Conservation (phyloP, 2,113 vertebrate genomes). For the Sigmodon hispidus region DNA sequence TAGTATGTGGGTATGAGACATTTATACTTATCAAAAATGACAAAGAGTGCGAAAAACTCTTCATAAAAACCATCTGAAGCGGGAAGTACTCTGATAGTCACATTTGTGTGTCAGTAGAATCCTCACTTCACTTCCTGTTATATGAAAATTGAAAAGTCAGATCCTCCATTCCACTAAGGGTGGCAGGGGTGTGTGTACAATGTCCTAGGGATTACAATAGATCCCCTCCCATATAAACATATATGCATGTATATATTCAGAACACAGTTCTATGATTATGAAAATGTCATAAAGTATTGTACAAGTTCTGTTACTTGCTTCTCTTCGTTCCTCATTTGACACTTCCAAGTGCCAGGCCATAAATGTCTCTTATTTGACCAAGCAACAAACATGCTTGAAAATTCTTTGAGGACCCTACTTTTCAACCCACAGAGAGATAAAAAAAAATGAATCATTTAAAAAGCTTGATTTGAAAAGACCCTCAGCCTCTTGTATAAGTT, state of each 20-base stretch:
- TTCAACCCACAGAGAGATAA: background rate
- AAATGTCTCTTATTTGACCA: too few relatives aligned
- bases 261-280: background rate
- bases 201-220: background rate
- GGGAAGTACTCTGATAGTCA: background rate
- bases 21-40: background rate
- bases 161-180: background rate
- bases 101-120: background rate
- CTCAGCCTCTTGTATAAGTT: background rate
- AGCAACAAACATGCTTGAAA: background rate
- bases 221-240: too few relatives aligned
- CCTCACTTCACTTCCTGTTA: background rate
- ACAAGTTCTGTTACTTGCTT: background rate
- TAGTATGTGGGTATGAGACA: too few relatives aligned
- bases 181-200: background rate
- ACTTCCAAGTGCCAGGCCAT: background rate
- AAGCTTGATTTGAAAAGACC: background rate
- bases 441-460: background rate
- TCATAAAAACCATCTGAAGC: background rate
- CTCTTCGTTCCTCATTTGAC: background rate
- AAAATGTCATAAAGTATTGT: background rate
- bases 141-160: background rate
- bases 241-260: too few relatives aligned
- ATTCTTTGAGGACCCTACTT: background rate
- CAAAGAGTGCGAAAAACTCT: too few relatives aligned